These are phyloP conservation scores for Acleris cristana DNA, from an alignment of 2,888 invertebrate species.

Conservation along the genomic window DNA sequence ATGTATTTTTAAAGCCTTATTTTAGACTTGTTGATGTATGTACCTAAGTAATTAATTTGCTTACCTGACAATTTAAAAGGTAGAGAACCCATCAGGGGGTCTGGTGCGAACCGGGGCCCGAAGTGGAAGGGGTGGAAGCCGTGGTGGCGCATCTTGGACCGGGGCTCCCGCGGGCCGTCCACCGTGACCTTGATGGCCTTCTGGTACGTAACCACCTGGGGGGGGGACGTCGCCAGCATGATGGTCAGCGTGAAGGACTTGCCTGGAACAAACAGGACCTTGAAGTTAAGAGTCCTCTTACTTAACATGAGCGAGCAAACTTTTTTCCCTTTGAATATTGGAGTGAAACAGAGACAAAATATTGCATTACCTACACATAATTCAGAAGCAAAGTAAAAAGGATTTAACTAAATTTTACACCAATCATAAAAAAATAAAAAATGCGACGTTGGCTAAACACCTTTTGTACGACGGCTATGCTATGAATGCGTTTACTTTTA, in stretches of 20 bases:
- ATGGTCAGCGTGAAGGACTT: constrained; percentile 99
- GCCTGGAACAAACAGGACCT: constrained; percentile 84
- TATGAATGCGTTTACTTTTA: too few relatives aligned
- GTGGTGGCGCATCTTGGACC: constrained; percentile 95
- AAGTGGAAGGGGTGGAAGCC: constrained; percentile 95
- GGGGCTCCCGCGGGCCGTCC: constrained; percentile 98
- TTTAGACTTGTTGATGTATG: too few relatives aligned
- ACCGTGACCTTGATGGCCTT: constrained; percentile 99
- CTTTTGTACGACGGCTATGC: too few relatives aligned
- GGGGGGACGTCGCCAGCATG: constrained; percentile 95
- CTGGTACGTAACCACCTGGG: constrained; percentile 97
- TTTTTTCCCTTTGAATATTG: too few relatives aligned
- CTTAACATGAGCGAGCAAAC: background rate
- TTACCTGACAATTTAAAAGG: constrained; percentile 95
- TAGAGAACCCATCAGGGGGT: constrained; percentile 89
- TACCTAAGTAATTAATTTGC: constrained; percentile 4
- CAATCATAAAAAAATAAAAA: too few relatives aligned
- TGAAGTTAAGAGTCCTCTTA: constrained; percentile 47
- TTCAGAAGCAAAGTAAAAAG: too few relatives aligned
- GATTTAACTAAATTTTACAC: too few relatives aligned
- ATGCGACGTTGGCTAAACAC: too few relatives aligned
- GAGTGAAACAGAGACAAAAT: background rate
- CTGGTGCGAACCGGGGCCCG: constrained; percentile 92
- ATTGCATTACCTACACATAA: too few relatives aligned
- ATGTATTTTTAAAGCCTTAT: too few relatives aligned